Base-by-base conservation (phyloP, 2,888 invertebrate species). In the Iselma pallidipennis region DNA sequence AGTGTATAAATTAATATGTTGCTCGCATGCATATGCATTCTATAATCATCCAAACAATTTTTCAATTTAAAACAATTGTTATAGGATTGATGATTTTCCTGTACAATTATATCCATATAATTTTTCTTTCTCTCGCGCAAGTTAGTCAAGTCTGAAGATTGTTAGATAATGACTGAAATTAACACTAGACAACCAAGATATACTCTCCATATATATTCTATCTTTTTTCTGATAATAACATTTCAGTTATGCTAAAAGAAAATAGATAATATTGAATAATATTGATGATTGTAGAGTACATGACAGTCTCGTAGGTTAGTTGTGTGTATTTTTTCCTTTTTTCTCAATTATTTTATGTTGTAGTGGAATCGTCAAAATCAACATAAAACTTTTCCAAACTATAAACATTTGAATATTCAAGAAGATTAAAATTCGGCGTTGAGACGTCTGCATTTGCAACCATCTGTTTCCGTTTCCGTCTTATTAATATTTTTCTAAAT, bases 1-100 rank as follows among this genome's bases (percentile, higher is more conserved):
- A 80, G 76, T 74, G 81, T 80, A 81, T 82, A 82, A 82, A 82
- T 82, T 82, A 82, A 82, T 82, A 82, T 80, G 81, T 81, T 80
- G 81, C 78, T 80, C 76, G 81, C 81, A 82, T 82, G 81, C 81
- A 82, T 82, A 82, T 82, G 82, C 80, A 82, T 82, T 80, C 71
- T 67, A 70, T 66, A 67, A 59, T 63, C 67, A 76, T 59, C 77
- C 80, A 73, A 69, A 59, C 59, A 55, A 67, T 55, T 66, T 56
- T 49, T 77, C 63, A 59, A 52, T 56, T 57, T 66, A 65, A 72
- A 80, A 82, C 81, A 81, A 82, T 81, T 77, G 71, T 65, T 37
- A 60, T 59, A 49, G 61, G 65, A 68, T 66, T 67, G 71, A 76
- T 67, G 69, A 74, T 67, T 71, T 70, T 65, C 67, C 69, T 78